These are phyloP conservation scores for Coturnix japonica DNA, from an alignment of 2,113 vertebrate species.

Conservation along the genomic window DNA sequence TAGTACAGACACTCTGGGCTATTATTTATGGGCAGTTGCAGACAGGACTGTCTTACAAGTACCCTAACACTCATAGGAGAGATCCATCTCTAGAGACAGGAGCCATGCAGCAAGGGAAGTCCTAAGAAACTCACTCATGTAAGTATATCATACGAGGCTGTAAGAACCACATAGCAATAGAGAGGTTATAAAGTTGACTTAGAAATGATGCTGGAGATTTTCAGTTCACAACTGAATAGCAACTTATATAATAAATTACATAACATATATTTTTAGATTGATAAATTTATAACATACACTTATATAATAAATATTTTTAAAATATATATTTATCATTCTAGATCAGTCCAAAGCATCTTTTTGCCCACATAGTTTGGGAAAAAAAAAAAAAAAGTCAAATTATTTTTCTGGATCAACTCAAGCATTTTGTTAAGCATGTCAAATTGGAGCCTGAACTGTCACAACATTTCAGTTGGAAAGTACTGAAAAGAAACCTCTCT, in stretches of 20 bases:
- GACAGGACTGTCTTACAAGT: neutral
- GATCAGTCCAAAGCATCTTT: neutral
- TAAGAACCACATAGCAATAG: neutral
- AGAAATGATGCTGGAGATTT: neutral
- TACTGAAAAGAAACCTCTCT: neutral
- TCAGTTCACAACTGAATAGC: neutral
- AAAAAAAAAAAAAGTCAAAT: neutral
- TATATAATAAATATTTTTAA: neutral
- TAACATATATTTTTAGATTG: neutral
- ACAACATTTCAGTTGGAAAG: neutral
- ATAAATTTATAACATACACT: neutral
- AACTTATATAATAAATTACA: neutral
- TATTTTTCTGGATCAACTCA: neutral
- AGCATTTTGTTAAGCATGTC: neutral
- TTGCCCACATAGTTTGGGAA: neutral
- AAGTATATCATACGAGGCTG: neutral
- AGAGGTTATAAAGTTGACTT: neutral
- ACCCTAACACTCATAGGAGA: neutral
- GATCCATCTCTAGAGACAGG: neutral
- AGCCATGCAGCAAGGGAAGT: neutral
- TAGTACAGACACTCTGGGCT: neutral
- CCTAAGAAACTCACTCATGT: neutral
- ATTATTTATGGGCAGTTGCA: neutral
- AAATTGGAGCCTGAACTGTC: neutral
- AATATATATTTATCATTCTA: neutral